Percentiles rank a stretch among this genome's conserved stretches.
Evolutionary conservation across 1,140 invertebrate species (phyloP).

Genomic region (Kradibia gibbosae): DNA sequence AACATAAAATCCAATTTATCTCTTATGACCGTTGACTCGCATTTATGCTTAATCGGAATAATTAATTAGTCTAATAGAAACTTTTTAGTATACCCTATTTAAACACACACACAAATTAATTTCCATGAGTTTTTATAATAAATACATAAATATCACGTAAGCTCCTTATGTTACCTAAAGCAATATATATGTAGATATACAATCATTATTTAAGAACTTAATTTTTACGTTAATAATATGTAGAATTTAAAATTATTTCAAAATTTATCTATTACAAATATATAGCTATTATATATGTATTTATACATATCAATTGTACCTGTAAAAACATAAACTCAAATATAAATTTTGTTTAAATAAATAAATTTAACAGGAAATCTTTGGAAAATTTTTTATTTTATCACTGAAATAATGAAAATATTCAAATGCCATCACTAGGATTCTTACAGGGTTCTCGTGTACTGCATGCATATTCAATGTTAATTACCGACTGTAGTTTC

Average conservation of each 20-base stretch:
- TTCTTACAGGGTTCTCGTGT: not conserved
- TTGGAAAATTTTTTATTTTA: not conserved
- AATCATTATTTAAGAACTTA: conserved; percentile 22
- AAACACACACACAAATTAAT: not conserved
- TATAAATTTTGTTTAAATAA: conserved; percentile 46
- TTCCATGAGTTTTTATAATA: conserved; percentile 22
- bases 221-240: conserved; percentile 2
- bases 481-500: not conserved
- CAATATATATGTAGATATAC: no score
- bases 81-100: not conserved
- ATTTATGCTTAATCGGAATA: not conserved
- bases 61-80: not conserved
- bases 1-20: conserved; percentile 8
- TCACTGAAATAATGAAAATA: not conserved
- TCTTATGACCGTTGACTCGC: not conserved
- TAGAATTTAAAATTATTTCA: conserved; percentile 12
- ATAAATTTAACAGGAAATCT: conserved; percentile 43
- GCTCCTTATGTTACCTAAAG: not conserved
- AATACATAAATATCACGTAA: conserved; percentile 5
- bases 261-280: not conserved
- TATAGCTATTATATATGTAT: conserved; percentile 8
- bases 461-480: not conserved
- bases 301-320: conserved; percentile 38
- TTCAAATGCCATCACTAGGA: not conserved
- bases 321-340: conserved; percentile 34